phyloP scores from a whole-genome alignment of 2,888 invertebrate genomes.

The Meteorus colon region DNA sequence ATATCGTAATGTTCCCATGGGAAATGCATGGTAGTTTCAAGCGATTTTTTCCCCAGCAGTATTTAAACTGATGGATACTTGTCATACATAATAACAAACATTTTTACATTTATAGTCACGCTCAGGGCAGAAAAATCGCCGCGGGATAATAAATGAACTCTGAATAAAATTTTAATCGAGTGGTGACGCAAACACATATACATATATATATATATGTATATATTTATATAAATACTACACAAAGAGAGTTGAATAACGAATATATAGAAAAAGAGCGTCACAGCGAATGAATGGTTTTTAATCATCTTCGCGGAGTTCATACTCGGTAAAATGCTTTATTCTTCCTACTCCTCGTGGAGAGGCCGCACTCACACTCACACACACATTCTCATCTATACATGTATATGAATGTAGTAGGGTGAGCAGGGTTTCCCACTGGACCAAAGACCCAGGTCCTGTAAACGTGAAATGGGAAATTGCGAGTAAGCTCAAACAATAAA shows the following conservation, averaged over 20 bases:
- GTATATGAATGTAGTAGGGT: background rate
- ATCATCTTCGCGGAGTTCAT: slow-evolving; percentile 37
- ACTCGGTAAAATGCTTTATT: slow-evolving; percentile 39
- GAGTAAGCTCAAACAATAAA: slow-evolving; percentile 40
- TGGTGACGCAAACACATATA: background rate
- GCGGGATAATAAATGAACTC: background rate
- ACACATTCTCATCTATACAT: background rate
- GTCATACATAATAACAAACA: slow-evolving; percentile 13
- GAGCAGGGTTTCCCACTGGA: slow-evolving; percentile 29
- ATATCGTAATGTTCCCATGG: background rate
- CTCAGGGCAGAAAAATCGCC: background rate
- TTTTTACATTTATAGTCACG: background rate
- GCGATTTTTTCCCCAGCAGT: slow-evolving; percentile 9
- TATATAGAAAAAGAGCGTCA: background rate
- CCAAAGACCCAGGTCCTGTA: slow-evolving; percentile 26
- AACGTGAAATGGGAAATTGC: slow-evolving; percentile 43
- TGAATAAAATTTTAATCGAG: slow-evolving; percentile 18
- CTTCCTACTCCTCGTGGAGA: slow-evolving; percentile 11
- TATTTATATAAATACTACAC: background rate
- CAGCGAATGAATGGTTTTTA: slow-evolving; percentile 39
- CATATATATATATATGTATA: background rate
- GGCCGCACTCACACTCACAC: background rate
- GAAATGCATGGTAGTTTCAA: slow-evolving; percentile 40
- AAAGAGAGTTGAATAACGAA: background rate
- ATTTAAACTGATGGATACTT: background rate